A percentile compares a stretch with the other conserved stretches of the same genome.
Conservation (phyloP, 2,888 invertebrate genomes). For the Drosophila lutescens region DNA sequence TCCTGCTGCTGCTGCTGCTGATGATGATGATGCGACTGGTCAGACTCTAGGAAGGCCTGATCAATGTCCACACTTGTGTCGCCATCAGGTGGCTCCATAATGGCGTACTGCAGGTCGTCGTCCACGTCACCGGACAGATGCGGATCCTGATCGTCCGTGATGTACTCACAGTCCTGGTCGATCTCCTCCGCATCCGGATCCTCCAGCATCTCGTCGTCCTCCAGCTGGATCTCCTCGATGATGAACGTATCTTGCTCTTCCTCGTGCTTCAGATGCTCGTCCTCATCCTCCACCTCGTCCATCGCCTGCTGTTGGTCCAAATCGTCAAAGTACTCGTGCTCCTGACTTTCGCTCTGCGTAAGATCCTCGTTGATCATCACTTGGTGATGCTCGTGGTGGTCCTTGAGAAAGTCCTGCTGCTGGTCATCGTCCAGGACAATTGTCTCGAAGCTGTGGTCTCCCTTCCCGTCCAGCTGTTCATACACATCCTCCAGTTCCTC, state of each 20-base stretch:
- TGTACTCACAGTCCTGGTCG: constrained; percentile 69
- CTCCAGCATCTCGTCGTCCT: constrained; percentile 80
- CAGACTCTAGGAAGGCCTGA: constrained; percentile 66
- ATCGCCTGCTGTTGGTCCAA: constrained; percentile 65
- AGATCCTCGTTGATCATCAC: constrained; percentile 82
- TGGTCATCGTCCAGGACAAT: constrained; percentile 81
- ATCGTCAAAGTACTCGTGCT: constrained; percentile 82
- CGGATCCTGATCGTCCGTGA: constrained; percentile 68
- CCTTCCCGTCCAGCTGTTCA: constrained; percentile 67
- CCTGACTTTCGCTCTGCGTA: constrained; percentile 77
- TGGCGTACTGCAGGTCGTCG: constrained; percentile 78
- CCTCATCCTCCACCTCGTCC: constrained; percentile 62
- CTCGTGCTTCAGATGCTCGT: constrained; percentile 67
- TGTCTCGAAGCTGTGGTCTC: constrained; percentile 75
- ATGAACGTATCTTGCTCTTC: constrained; percentile 79
- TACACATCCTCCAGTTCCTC: constrained; percentile 77
- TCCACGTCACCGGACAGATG: constrained; percentile 64
- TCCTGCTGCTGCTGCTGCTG: constrained; percentile 31
- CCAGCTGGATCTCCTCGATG: constrained; percentile 81
- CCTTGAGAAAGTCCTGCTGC: constrained; percentile 69
- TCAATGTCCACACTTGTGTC: constrained; percentile 75
- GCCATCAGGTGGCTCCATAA: constrained; percentile 71
- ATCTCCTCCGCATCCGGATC: constrained; percentile 68
- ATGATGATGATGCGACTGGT: constrained; percentile 47
- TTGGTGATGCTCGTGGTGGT: constrained; percentile 74